Evolutionary conservation across 2,113 vertebrate species (phyloP), one percentile per base, ranked within the genome.

Genomic region (Dissostichus mawsoni): DNA sequence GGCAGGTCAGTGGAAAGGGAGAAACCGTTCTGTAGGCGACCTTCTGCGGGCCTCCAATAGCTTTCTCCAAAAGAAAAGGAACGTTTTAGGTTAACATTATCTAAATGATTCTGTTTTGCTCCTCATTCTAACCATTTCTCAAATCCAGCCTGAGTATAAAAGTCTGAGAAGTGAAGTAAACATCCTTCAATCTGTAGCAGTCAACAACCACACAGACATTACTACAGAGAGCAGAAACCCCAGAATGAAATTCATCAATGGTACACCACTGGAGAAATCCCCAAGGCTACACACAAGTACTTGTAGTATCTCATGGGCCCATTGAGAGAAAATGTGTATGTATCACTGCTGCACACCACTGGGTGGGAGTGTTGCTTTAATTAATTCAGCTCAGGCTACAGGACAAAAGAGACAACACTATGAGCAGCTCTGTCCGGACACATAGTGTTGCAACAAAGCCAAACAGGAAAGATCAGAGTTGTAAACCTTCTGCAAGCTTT

Each of bases 331-430:
- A 17, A 57, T 25, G 20, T 47, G 23, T 23, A 3, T 69, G 25
- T 14, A 4, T 48, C 11, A 48, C 41, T 63, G 20, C 20, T 63
- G 20, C 11, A n/a, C 25, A 44, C 78, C 87, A 82, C 72, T 62
- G 11, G 87, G 58, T 74, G 84, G 72, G 75, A 79, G 56, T 51
- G 58, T 76, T 86, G 78, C 18, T 55, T 69, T 33, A 52, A 36
- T 52, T 44, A 64, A 77, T 36, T 11, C 5, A 59, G 20, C 14
- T 50, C 18, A 25, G 16, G 8, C 51, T 14, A 2, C 14, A 53
- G 25, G n/a, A 23, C 33, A 44, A 55, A 72, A 66, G 12, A 23
- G 8, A 25, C 61, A 59, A 18, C n/a, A 55, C 12, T 17, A 9
- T 12, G 0, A n/a, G 44, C 55, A 53, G 23, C 62, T 29, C 8